Base-by-base conservation (phyloP, 2,113 vertebrate genomes). In the Scomber colias region DNA sequence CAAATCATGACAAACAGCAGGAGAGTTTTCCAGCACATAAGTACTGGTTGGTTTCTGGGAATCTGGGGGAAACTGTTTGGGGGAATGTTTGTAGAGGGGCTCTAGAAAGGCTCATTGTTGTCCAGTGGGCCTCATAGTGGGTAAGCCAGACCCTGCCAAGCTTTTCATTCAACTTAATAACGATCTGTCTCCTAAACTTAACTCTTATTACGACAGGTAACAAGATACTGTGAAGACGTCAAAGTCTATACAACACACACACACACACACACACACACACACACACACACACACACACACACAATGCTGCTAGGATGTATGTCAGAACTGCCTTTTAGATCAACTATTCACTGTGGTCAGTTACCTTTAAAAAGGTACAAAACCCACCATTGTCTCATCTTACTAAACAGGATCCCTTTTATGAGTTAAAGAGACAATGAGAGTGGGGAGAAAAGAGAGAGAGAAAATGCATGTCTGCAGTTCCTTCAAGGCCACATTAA, bases 371-470 rank as follows among this genome's bases (percentile, higher is more conserved):
- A 27, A 1, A 11, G 19, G 78, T 65, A 89, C 74, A 90, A 70
- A 81, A 31, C n/a, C 9, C 55, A 16, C 59, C 70, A 66, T 75
- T 83, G 88, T 88, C 35, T 80, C 60, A 27, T 48, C 57, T 74
- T 30, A 19, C 35, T 45, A 67, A 71, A 85, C 60, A 78, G 75
- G 67, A 48, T 0, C 44, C 11, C 48, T 69, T 72, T 75, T 54
- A 63, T 69, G 40, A 64, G 64, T 53, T 21, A 69, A 12, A 27
- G 50, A 54, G 45, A 30, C 35, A 40, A 9, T 40, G 4, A 17
- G 0, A 64, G n/a, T 35, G 46, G 71, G 30, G 3, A 45, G 16
- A 35, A 15, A 27, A 53, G 3, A 76, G n/a, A 55, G 7, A 44
- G 44, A 66, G 44, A 16, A 15, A 66, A 49, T 51, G n/a, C 12